Base-by-base conservation (phyloP, 2,113 vertebrate genomes). In the Phrynosoma blainvillii region DNA sequence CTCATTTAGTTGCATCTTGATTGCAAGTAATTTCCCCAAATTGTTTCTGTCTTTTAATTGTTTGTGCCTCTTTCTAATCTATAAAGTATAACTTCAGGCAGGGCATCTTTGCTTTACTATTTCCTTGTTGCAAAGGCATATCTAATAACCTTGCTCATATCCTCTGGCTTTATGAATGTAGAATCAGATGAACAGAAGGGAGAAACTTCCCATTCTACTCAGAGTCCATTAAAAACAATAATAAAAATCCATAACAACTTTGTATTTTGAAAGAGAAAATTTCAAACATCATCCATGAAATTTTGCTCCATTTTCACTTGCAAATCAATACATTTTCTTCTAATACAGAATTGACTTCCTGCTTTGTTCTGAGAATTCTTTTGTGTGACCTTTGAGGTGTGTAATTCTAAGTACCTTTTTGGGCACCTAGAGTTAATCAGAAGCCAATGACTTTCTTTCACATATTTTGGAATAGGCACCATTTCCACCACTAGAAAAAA, bases 11-110 rank as follows among this genome's bases (percentile, higher is more conserved):
- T 95, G 88, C 92, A 95, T 95, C 95, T 96, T 96, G 96, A 97
- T 97, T 96, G 96, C 96, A 95, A 96, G 96, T 93, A 96, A 97
- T 97, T 97, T 97, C 93, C 95, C 95, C 94, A 96, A 96, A 97
- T 95, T 97, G 93, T 95, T 93, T 96, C 79, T 0, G 79, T 95
- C 90, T 97, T 96, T 96, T 96, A 97, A 96, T 96, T 96, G 95
- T 96, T 95, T 97, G 89, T 94, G 93, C 84, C 93, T 96, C 94
- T 97, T 95, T 93, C 92, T 94, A 95, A 96, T 96, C 96, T 96
- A 96, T 96, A 97, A 97, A 96, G 92, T 94, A 93, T 96, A 96
- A 97, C 96, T 97, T 96, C 95, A 96, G 96, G 96, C 96, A 96
- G 95, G 88, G 91, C 94, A 94, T 96, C 95, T 96, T 94, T 96